Base-by-base conservation (phyloP, 1,140 invertebrate genomes). In the Linepithema humile region DNA sequence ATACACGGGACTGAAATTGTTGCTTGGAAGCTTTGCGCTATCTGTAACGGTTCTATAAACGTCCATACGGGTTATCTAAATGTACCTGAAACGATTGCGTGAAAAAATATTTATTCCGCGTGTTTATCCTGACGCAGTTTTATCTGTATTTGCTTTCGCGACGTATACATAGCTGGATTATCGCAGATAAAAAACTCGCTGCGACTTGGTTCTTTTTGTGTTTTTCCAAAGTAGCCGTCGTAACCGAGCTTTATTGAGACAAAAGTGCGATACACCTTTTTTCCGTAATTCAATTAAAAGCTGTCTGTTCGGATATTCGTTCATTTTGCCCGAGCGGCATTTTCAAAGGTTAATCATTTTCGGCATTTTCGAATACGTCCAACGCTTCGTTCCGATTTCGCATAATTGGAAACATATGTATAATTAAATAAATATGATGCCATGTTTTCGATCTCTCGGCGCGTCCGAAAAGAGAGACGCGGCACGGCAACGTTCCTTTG, bases 71-170 rank as follows among this genome's bases (percentile, higher is more conserved):
- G 60, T 65, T 77, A 77, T 65, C 74, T 65, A 77, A 77, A 77
- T 77, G 74, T 65, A 50, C 45, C 59, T 65, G 59, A 65, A 77
- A 77, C 74, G 74, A 77, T 77, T 50, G 74, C 59, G 74, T 65
- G 74, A 65, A 65, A 77, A 77, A 77, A 77, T 77, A 77, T 77
- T 77, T 77, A 77, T 77, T 53, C 74, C 74, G 43, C 62, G 17
- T 77, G 74, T 77, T 77, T 77, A 50, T 77, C 43, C 43, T 77
- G 45, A 65, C 59, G 48, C 59, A 64, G 43, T 77, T 74, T 74
- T 77, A 77, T 65, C 74, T 77, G 60, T 77, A 77, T 77, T 77
- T 65, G 32, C 20, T 38, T 17, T 50, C 17, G 29, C 57, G 17
- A 20, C 29, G 48, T 40, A 64, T 45, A 48, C n/a, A 20, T 38